Evolutionary conservation across 2,888 invertebrate genomes (phyloP).

Genomic region (Ormyrus thymus): DNA sequence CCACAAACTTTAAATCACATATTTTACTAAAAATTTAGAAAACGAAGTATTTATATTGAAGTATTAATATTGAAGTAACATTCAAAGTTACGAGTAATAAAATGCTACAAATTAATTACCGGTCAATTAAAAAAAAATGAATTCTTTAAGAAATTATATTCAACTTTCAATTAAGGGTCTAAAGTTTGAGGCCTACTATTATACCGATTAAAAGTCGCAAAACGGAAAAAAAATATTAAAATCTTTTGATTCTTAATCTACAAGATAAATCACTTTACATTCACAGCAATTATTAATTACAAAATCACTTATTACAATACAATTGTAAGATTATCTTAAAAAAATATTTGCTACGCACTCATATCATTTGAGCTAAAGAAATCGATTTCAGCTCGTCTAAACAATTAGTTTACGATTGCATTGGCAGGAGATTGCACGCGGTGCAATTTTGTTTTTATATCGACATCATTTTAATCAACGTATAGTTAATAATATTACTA

Average conservation of each 20-base stretch:
- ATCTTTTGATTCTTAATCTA: neutral
- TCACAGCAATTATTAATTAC: slow-evolving; percentile 39
- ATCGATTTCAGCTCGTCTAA: slow-evolving; percentile 11
- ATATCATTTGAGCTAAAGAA: neutral
- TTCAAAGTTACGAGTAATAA: too few relatives aligned
- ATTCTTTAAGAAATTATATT: too few relatives aligned
- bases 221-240: slow-evolving; percentile 1
- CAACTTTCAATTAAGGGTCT: too few relatives aligned
- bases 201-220: too few relatives aligned
- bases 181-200: too few relatives aligned
- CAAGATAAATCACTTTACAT: slow-evolving; percentile 21
- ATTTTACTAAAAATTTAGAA: too few relatives aligned
- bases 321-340: slow-evolving; percentile 7
- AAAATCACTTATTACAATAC: slow-evolving; percentile 20
- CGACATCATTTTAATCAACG: neutral
- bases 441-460: slow-evolving; percentile 51
- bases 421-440: slow-evolving; percentile 70
- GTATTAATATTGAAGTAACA: too few relatives aligned
- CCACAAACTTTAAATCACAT: too few relatives aligned
- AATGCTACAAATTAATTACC: too few relatives aligned
- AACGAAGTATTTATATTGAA: too few relatives aligned
- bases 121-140: too few relatives aligned
- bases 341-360: neutral
- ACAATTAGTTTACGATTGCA: slow-evolving; percentile 62
- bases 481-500: slow-evolving; percentile 5